Evolutionary conservation across 2,113 vertebrate species (phyloP), one percentile per base, ranked within the genome.

Genomic region (Tringa solitaria): DNA sequence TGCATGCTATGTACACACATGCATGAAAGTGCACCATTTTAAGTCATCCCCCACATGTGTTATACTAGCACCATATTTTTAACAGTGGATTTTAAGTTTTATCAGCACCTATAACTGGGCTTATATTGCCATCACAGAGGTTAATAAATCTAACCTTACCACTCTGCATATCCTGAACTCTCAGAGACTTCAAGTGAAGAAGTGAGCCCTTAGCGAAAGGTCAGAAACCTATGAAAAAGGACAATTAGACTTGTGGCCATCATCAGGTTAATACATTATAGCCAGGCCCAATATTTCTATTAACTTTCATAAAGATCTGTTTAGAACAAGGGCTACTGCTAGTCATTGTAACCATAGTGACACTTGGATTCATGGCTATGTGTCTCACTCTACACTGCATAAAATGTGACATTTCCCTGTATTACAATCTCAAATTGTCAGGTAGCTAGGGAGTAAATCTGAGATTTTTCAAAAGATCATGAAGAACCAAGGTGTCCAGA

Each of bases 41-140:
- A 91, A 90, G 86, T 94, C 77, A 90, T 89, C 79, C 92, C 80
- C 78, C 70, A 81, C 61, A 93, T 92, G 88, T 37, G 53, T 95
- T 95, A 70, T 50, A 77, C 41, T 97, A 98, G 98, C 98, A 98
- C 97, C 97, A 96, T 96, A 79, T 92, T 96, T 89, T 95, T 89
- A 97, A 94, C 12, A 68, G 95, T 91, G 88, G 56, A 85, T 90
- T 95, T 95, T 91, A 63, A 79, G 56, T 88, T 94, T 93, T 73
- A 68, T 83, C 76, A 96, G 93, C 81, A 86, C 85, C 45, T 93
- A 5, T 69, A 94, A 63, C 48, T 80, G 68, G 43, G 41, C 20
- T 87, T 96, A 91, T 65, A 48, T 51, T 57, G 63, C 28, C 67
- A 74, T 54, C 50, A 30, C 32, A 82, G 37, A 87, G 28, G 64